Evolutionary conservation across 30 jellyfish, hydroid and myxozoan genomes (phyloP).

Genomic region (Hydra vulgaris): DNA sequence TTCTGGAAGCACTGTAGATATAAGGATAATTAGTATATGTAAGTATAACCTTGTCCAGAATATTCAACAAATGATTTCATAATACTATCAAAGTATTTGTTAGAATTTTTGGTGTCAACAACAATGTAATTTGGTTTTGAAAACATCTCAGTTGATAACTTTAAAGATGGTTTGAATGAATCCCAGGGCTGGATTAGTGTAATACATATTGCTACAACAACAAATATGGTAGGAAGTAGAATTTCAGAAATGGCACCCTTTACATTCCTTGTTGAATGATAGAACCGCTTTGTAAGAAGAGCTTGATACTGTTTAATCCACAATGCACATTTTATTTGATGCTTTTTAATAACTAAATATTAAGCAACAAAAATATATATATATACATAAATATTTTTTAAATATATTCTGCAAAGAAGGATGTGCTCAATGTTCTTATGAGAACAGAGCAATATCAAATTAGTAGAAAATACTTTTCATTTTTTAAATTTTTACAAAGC

Average conservation of each 20-base stretch:
- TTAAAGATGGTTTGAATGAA: slow-evolving; percentile 54
- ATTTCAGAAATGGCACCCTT: slow-evolving; percentile 80
- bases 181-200: slow-evolving; percentile 77
- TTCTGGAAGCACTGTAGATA: too few species aligned
- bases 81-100: slow-evolving; percentile 15
- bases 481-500: too few species aligned
- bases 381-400: too few species aligned
- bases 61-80: slow-evolving; percentile 31
- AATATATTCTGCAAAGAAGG: too few species aligned
- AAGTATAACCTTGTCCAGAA: slow-evolving; percentile 83
- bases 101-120: slow-evolving; percentile 28
- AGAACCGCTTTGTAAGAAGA: slow-evolving; percentile 58
- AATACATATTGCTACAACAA: slow-evolving; percentile 77
- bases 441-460: too few species aligned
- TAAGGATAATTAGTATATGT: too few species aligned
- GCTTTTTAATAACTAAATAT: too few species aligned
- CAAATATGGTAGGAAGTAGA: slow-evolving; percentile 75
- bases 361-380: too few species aligned
- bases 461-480: too few species aligned
- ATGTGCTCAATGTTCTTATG: too few species aligned
- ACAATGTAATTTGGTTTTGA: slow-evolving; percentile 57
- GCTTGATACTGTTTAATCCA: slow-evolving; percentile 78
- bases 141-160: slow-evolving; percentile 59
- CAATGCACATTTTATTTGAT: slow-evolving; percentile 23
- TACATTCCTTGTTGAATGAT: slow-evolving; percentile 70